A percentile compares a stretch with the other conserved stretches of the same genome.
phyloP scores from a whole-genome alignment of 2,113 vertebrate genomes.

The Nipponia nippon region DNA sequence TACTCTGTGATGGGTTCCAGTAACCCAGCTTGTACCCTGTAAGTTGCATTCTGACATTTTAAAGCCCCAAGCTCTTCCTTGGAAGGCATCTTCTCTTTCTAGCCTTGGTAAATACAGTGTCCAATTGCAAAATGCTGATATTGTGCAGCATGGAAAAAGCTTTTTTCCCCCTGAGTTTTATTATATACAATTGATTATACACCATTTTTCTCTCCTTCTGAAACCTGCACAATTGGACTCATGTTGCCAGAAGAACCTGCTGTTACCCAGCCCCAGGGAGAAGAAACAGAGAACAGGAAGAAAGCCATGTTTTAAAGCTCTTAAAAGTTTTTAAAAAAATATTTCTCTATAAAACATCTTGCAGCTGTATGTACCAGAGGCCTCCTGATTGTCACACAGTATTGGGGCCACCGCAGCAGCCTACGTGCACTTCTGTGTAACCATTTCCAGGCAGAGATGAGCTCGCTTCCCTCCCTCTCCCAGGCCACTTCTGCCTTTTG shows the following conservation, averaged over 20 bases:
- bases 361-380: not conserved
- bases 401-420: not conserved
- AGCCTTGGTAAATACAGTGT: slow-evolving; percentile 37
- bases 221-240: slow-evolving; percentile 67
- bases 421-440: not conserved
- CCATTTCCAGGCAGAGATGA: not conserved
- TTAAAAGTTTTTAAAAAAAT: slow-evolving; percentile 19
- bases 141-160: slow-evolving; percentile 61
- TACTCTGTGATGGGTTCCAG: not conserved
- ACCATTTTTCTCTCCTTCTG: slow-evolving; percentile 60
- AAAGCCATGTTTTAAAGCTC: slow-evolving; percentile 51
- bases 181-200: slow-evolving; percentile 61
- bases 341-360: slow-evolving; percentile 14
- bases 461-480: not conserved
- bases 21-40: not conserved
- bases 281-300: slow-evolving; percentile 50
- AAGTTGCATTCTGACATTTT: not conserved
- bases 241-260: slow-evolving; percentile 61
- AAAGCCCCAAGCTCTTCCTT: not conserved
- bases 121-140: slow-evolving; percentile 60
- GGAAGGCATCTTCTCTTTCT: slow-evolving; percentile 21
- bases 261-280: slow-evolving; percentile 64
- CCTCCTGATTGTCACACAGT: not conserved
- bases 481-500: not conserved
- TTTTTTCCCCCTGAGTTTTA: slow-evolving; percentile 60